Evolutionary conservation across 2,888 invertebrate genomes (phyloP).

Genomic region (Lydus trimaculatus): DNA sequence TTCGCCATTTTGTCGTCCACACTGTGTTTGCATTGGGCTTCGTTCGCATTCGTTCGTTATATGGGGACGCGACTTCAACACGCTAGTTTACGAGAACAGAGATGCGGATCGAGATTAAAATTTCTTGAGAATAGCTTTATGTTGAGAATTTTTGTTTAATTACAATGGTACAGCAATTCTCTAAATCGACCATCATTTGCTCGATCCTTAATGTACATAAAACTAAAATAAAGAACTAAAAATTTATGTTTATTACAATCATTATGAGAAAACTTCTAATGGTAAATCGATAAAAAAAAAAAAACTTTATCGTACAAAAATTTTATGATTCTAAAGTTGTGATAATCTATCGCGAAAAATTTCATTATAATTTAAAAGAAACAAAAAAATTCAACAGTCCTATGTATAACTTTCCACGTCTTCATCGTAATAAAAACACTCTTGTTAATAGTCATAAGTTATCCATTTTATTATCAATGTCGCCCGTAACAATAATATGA

Average conservation of each 20-base stretch:
- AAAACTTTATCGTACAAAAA: background rate
- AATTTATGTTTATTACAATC: slow-evolving; percentile 3
- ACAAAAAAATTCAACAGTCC: background rate
- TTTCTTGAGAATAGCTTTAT: too few species aligned
- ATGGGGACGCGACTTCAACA: too few species aligned
- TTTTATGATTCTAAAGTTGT: background rate
- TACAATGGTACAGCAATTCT: too few species aligned
- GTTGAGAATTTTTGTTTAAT: too few species aligned
- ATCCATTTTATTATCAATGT: slow-evolving; percentile 35
- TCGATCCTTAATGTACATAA: too few species aligned
- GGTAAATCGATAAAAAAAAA: background rate
- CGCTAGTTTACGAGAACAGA: too few species aligned
- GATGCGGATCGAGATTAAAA: too few species aligned
- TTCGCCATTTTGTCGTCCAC: too few species aligned
- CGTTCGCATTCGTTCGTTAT: too few species aligned
- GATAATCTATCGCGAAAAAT: background rate
- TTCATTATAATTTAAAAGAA: background rate
- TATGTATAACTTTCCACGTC: slow-evolving; percentile 18
- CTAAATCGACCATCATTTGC: too few species aligned
- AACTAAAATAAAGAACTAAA: too few species aligned
- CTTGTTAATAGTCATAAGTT: slow-evolving; percentile 32
- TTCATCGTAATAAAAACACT: slow-evolving; percentile 32
- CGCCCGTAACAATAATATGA: slow-evolving; percentile 35
- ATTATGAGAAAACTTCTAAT: background rate
- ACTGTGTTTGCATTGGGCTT: too few species aligned